A percentile compares a stretch with the other conserved stretches of the same genome.
These are phyloP conservation scores for Papilio xuthus DNA, from an alignment of 1,140 invertebrate species.

Conservation along the genomic window DNA sequence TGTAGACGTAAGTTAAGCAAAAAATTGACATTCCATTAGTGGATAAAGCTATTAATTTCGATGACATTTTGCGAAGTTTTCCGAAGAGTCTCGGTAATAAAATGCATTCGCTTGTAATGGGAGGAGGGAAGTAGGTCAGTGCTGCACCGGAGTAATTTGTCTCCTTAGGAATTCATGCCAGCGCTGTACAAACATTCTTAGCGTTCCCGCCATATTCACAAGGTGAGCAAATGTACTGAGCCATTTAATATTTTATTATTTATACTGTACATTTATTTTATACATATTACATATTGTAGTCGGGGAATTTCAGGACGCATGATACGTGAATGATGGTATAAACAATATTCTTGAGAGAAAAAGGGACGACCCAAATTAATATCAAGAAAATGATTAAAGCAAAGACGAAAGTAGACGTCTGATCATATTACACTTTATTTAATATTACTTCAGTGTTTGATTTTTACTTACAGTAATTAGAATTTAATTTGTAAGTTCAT, in stretches of 20 bases:
- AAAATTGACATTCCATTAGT: conserved; percentile 60
- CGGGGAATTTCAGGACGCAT: too few relatives aligned
- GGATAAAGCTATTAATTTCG: conserved; percentile 16
- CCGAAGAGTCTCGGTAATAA: conserved; percentile 33
- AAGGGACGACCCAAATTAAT: too few relatives aligned
- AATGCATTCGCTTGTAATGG: conserved; percentile 3
- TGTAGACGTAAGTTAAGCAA: background rate
- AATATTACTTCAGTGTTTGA: too few relatives aligned
- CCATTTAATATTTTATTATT: conserved; percentile 17
- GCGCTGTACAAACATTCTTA: conserved; percentile 29
- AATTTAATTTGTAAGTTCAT: too few relatives aligned
- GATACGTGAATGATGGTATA: too few relatives aligned
- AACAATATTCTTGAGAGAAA: too few relatives aligned
- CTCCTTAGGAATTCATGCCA: conserved; percentile 32
- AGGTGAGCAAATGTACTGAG: conserved; percentile 25
- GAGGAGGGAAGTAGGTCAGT: conserved; percentile 22
- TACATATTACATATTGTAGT: background rate
- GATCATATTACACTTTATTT: too few relatives aligned
- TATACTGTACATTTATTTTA: background rate
- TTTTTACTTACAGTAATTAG: too few relatives aligned
- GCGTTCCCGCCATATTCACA: conserved; percentile 19
- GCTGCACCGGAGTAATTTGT: conserved; percentile 32
- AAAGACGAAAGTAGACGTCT: too few relatives aligned
- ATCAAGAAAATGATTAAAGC: too few relatives aligned
- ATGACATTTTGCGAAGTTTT: conserved; percentile 42